Base-by-base conservation (phyloP, 2,113 vertebrate genomes). In the Podocnemis expansa region DNA sequence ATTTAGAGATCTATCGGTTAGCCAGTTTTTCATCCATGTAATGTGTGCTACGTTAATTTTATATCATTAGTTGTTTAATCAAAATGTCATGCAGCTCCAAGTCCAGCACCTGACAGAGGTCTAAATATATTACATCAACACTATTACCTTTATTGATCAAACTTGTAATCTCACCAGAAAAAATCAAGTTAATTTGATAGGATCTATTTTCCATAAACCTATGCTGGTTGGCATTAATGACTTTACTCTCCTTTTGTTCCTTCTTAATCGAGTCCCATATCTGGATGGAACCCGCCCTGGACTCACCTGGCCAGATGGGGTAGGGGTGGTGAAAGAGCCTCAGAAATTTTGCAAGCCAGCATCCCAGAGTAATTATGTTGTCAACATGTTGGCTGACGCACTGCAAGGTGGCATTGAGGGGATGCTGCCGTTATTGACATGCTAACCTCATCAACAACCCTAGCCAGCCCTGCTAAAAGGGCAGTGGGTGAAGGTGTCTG, bases 391-490 rank as follows among this genome's bases (percentile, higher is more conserved):
- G 84, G 45, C 52, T 58, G 76, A n/a, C 9, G 63, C 34, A 5
- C 17, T 67, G 63, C 34, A 87, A 76, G 89, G 60, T 90, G 89
- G 82, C 60, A 85, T 80, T 80, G 58, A 80, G 82, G 25, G 51
- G 76, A 85, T 51, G 47, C 78, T 78, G 84, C 70, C 9, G 4
- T 21, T 67, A 67, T 67, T 67, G 63, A 67, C 63, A n/a, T 0
- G 86, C 24, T 78, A 43, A 84, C 41, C 78, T 76, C 84, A 76
- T 86, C 79, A 87, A 34, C 21, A 29, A 63, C 67, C 79, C 84
- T 54, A 52, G 79, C 84, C 84, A 76, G 79, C 67, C 49, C 78
- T 47, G 76, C 82, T 91, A 78, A 87, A 91, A 91, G 90, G 90
- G 90, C 90, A 91, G 84, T 70, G 52, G 52, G 90, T 38, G 58